phyloP scores from a whole-genome alignment of 2,888 invertebrate genomes.

The Busseola fusca region DNA sequence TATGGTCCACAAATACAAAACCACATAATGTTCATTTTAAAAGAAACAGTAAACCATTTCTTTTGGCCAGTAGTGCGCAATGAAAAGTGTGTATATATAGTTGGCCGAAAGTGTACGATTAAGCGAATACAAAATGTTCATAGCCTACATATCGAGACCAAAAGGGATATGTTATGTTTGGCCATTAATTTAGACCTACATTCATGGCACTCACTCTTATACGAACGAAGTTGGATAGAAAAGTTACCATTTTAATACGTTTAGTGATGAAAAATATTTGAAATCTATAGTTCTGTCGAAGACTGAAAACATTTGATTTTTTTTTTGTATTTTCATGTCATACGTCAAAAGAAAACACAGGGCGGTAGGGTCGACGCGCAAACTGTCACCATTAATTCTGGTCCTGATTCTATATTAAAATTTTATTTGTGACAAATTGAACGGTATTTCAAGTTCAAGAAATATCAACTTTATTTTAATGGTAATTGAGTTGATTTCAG shows the following conservation, averaged over 20 bases:
- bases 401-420: neutral
- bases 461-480: no score
- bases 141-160: slow-evolving; percentile 47
- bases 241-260: slow-evolving; percentile 32
- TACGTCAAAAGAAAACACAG: neutral
- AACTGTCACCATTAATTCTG: neutral
- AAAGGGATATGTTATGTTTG: slow-evolving; percentile 55
- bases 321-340: neutral
- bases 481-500: no score
- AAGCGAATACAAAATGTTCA: slow-evolving; percentile 57
- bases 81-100: slow-evolving; percentile 41
- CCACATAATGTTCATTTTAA: neutral
- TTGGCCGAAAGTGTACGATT: slow-evolving; percentile 52
- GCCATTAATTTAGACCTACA: slow-evolving; percentile 43
- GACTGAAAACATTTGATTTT: neutral
- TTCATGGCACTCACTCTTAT: slow-evolving; percentile 55
- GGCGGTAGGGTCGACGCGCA: neutral
- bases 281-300: slow-evolving; percentile 23
- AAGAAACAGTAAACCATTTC: slow-evolving; percentile 30
- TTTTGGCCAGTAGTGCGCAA: slow-evolving; percentile 43
- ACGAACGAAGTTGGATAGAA: slow-evolving; percentile 35
- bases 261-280: neutral
- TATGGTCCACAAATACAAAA: slow-evolving; percentile 41
- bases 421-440: no score
- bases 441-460: no score